These are phyloP conservation scores for Mohoua ochrocephala DNA, from an alignment of 2,113 vertebrate species.

Conservation along the genomic window DNA sequence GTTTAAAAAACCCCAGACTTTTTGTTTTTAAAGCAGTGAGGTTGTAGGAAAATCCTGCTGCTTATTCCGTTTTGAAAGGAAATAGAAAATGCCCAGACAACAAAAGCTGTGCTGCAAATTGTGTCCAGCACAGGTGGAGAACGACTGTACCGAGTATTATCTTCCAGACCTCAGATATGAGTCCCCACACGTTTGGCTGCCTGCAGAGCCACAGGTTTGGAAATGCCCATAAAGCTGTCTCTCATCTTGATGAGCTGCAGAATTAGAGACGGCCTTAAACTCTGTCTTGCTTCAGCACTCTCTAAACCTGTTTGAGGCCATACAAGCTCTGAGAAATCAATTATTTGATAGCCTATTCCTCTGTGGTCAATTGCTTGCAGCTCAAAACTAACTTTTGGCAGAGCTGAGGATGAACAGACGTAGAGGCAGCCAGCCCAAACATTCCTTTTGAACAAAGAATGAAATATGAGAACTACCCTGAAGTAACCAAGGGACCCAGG, in stretches of 20 bases:
- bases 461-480: background rate
- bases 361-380: background rate
- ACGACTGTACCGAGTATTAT: rapidly evolving
- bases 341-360: conserved; percentile 24
- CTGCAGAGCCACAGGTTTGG: background rate
- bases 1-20: background rate
- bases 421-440: background rate
- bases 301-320: conserved; percentile 23
- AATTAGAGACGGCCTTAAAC: conserved; percentile 38
- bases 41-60: background rate
- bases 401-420: background rate
- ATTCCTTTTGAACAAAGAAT: background rate
- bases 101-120: background rate
- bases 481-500: background rate
- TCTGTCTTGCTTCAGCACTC: conserved; percentile 27
- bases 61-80: background rate
- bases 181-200: background rate
- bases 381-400: background rate
- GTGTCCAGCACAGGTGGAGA: background rate
- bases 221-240: conserved; percentile 17
- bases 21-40: background rate
- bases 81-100: background rate
- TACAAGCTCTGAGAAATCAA: conserved; percentile 16
- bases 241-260: conserved; percentile 19
- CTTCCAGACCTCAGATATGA: background rate